Conservation (phyloP, 35 echinoderm and acorn worm genomes). For the Anneissia japonica region DNA sequence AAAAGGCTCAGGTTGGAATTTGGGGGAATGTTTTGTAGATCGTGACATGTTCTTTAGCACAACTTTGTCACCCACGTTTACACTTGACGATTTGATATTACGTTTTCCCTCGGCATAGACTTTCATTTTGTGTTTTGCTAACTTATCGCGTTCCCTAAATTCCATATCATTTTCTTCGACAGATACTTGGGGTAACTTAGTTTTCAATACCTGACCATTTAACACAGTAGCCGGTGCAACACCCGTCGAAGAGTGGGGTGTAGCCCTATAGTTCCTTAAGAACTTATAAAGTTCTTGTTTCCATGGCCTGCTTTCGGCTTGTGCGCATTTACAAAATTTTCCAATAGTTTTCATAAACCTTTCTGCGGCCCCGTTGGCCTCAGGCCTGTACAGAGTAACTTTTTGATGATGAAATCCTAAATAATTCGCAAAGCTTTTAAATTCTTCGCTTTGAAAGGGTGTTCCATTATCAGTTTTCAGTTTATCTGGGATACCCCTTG, state of each 20-base stretch:
- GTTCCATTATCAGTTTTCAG: neutral
- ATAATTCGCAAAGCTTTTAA: neutral
- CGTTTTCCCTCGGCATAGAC: too few species aligned
- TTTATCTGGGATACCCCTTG: neutral
- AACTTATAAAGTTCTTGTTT: conserved; percentile 1
- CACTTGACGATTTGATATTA: too few species aligned
- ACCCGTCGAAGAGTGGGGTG: neutral
- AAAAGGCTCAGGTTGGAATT: too few species aligned
- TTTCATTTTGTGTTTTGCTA: too few species aligned
- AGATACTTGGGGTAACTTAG: neutral
- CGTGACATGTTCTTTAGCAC: too few species aligned
- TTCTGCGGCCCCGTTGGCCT: neutral
- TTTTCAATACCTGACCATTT: neutral
- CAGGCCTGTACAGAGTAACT: neutral
- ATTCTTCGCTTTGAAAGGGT: neutral
- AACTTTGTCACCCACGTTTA: too few species aligned
- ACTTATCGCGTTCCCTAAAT: too few species aligned
- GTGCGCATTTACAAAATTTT: neutral
- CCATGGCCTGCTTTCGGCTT: neutral
- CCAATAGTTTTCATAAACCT: neutral
- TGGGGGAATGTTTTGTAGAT: too few species aligned
- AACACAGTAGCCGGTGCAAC: neutral
- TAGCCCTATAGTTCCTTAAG: neutral
- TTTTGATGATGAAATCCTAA: neutral
- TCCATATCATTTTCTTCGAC: too few species aligned